Evolutionary conservation across 2,113 vertebrate species (phyloP).

Genomic region (Heterotilapia buettikoferi): DNA sequence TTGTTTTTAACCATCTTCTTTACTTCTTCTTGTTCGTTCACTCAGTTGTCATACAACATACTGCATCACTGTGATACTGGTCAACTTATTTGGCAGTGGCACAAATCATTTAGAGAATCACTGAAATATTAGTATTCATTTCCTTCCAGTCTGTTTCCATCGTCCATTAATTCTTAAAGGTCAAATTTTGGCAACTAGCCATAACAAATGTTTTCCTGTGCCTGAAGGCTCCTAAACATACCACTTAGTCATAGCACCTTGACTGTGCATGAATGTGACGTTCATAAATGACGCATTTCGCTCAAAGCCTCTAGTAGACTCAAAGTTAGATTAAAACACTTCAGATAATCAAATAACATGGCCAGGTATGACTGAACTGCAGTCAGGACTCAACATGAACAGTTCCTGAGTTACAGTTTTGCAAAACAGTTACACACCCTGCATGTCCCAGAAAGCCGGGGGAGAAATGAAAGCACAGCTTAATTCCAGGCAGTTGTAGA

Average conservation of each 20-base stretch:
- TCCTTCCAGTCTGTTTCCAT: background rate
- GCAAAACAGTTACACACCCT: slow-evolving; percentile 1
- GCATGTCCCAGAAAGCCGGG: slow-evolving; percentile 25
- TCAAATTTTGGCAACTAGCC: background rate
- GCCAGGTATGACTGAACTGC: background rate
- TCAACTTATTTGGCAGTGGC: background rate
- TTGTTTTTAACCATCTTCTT: background rate
- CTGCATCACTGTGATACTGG: background rate
- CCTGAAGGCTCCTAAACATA: background rate
- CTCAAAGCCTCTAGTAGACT: background rate
- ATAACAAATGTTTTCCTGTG: background rate
- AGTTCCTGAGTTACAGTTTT: background rate
- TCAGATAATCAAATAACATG: background rate
- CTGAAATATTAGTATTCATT: background rate
- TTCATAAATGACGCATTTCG: background rate
- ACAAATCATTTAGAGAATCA: background rate
- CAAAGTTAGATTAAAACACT: background rate
- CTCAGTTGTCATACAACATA: background rate
- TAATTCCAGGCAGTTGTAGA: slow-evolving; percentile 6
- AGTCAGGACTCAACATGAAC: background rate
- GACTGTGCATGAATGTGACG: background rate
- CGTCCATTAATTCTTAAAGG: background rate
- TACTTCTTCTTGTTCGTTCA: background rate
- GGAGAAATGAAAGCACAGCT: slow-evolving; percentile 38
- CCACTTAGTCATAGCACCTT: background rate